Percentiles rank a stretch among this genome's conserved stretches.
These are phyloP conservation scores for Matsumyia berberina DNA, from an alignment of 2,888 invertebrate genomes.

Conservation along the genomic window DNA sequence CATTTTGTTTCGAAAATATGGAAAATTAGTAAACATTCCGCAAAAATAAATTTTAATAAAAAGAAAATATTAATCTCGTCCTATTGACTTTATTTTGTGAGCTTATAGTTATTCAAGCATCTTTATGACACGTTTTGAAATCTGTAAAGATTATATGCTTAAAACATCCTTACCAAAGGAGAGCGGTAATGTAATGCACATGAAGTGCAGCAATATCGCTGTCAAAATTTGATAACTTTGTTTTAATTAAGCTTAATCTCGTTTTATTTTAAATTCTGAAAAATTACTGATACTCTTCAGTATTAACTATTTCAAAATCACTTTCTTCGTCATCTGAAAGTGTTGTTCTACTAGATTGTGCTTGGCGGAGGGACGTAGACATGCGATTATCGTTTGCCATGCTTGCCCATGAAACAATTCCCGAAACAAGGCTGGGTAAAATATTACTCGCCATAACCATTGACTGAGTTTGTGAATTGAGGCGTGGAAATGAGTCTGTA, in stretches of 20 bases:
- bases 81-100: no score
- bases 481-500: conserved; percentile 20
- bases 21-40: not conserved
- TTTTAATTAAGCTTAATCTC: conserved; percentile 13
- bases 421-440: conserved; percentile 80
- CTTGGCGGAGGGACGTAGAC: not conserved
- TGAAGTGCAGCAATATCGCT: conserved; percentile 1
- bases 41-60: not conserved
- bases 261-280: conserved; percentile 1
- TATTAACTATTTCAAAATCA: conserved; percentile 83
- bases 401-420: conserved; percentile 80
- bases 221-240: conserved; percentile 9
- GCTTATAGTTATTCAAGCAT: conserved; percentile 1
- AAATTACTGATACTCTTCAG: conserved; percentile 82
- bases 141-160: conserved; percentile 1
- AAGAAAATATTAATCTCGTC: no score
- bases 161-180: not conserved
- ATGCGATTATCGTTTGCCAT: conserved; percentile 32
- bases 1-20: not conserved
- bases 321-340: conserved; percentile 81
- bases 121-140: not conserved
- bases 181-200: not conserved
- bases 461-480: conserved; percentile 78
- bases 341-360: conserved; percentile 40
- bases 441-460: conserved; percentile 77